Conservation (phyloP, 2,888 invertebrate species). For the Oithona nana region DNA sequence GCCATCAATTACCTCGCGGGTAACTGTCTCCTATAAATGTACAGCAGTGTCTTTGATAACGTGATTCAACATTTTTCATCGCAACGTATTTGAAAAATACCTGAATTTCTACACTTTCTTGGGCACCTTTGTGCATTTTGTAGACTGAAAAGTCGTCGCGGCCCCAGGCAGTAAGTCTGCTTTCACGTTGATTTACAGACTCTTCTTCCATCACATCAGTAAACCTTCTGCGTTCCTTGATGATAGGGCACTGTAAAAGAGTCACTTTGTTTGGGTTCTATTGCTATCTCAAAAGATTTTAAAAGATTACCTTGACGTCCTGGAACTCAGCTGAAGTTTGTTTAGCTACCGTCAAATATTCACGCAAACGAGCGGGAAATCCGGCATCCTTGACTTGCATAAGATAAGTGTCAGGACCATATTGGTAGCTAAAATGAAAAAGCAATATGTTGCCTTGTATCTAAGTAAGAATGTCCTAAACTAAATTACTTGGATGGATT, state of each 20-base stretch:
- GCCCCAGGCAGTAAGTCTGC: slow-evolving; percentile 30
- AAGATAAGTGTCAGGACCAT: slow-evolving; percentile 88
- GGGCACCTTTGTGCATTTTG: slow-evolving; percentile 4
- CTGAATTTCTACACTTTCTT: background rate
- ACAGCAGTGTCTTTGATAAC: too few species aligned
- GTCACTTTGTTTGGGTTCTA: background rate
- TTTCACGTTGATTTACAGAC: slow-evolving; percentile 70
- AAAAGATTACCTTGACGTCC: slow-evolving; percentile 14
- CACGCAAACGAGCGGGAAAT: slow-evolving; percentile 78
- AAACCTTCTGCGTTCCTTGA: slow-evolving; percentile 71
- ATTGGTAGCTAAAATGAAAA: slow-evolving; percentile 51
- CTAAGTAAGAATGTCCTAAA: background rate
- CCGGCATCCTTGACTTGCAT: slow-evolving; percentile 78
- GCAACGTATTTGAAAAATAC: too few species aligned
- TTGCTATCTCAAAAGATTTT: background rate
- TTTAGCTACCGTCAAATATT: slow-evolving; percentile 53
- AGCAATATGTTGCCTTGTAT: background rate
- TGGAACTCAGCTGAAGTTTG: slow-evolving; percentile 17
- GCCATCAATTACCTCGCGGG: slow-evolving; percentile 20
- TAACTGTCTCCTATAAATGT: background rate
- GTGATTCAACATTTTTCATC: too few species aligned
- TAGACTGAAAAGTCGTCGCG: slow-evolving; percentile 18
- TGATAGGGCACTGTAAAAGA: slow-evolving; percentile 46
- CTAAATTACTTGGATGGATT: slow-evolving; percentile 19
- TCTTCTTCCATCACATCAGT: slow-evolving; percentile 90